Percentiles rank a stretch among this genome's conserved stretches.
Evolutionary conservation across 1,140 invertebrate genomes (phyloP).

Genomic region (Papilio polyxenes): DNA sequence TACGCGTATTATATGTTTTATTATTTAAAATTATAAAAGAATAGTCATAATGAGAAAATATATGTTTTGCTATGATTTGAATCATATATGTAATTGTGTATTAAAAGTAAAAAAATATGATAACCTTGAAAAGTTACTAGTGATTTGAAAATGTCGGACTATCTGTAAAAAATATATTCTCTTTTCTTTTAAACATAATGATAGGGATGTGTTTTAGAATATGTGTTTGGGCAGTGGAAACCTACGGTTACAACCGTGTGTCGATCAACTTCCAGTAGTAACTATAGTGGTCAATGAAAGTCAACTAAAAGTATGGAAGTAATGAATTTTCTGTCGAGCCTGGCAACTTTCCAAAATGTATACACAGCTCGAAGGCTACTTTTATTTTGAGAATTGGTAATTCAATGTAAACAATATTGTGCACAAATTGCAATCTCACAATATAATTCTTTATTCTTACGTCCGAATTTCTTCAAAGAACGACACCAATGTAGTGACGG

Average conservation of each 20-base stretch:
- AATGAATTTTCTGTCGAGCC: neutral
- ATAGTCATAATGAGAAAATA: too few relatives aligned
- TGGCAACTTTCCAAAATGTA: conserved; percentile 26
- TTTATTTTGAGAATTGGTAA: neutral
- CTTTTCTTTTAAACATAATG: too few relatives aligned
- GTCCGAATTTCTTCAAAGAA: neutral
- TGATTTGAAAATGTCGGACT: too few relatives aligned
- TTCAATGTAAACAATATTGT: neutral
- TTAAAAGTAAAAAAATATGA: too few relatives aligned
- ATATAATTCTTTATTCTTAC: neutral
- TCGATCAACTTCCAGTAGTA: neutral
- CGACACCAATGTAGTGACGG: too few relatives aligned
- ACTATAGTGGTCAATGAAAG: neutral
- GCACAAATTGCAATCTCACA: neutral
- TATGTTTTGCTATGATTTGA: too few relatives aligned
- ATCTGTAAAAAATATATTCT: neutral
- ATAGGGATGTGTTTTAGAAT: too few relatives aligned
- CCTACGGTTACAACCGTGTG: neutral
- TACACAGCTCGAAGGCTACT: neutral
- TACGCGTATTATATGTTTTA: conserved; percentile 11
- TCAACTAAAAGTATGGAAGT: neutral
- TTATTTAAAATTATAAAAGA: neutral
- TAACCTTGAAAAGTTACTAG: too few relatives aligned
- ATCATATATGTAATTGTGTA: too few relatives aligned
- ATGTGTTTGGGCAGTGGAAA: too few relatives aligned